A percentile compares a stretch with the other conserved stretches of the same genome.
Conservation (phyloP, 2,888 invertebrate species). For the Drosophila borealis region DNA sequence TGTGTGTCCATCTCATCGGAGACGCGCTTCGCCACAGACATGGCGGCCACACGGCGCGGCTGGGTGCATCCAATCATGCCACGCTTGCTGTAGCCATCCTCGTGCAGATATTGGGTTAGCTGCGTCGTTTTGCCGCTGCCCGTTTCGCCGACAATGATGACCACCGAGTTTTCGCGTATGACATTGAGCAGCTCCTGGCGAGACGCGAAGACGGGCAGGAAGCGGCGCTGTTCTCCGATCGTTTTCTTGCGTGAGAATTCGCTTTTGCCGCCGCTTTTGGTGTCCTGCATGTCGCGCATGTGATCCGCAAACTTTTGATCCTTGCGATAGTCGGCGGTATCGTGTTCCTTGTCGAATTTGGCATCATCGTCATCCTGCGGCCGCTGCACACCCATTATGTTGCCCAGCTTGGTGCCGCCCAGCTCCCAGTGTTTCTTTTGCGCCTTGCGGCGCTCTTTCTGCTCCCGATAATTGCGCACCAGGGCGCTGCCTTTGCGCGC, state of each 20-base stretch:
- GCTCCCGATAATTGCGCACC: slow-evolving; percentile 96
- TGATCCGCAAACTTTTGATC: slow-evolving; percentile 99
- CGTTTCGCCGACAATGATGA: slow-evolving; percentile 94
- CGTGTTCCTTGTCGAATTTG: slow-evolving; percentile 88
- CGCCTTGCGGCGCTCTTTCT: slow-evolving; percentile 97
- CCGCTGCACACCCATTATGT: slow-evolving; percentile 97
- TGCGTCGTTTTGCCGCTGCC: slow-evolving; percentile 95
- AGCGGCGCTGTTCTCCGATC: slow-evolving; percentile 94
- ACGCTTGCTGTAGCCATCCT: slow-evolving; percentile 96
- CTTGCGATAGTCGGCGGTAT: slow-evolving; percentile 93
- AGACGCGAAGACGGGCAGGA: slow-evolving; percentile 97
- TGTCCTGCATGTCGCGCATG: slow-evolving; percentile 89
- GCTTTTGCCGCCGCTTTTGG: slow-evolving; percentile 86
- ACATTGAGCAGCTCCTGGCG: slow-evolving; percentile 96
- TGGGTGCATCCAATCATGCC: slow-evolving; percentile 99
- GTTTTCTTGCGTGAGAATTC: slow-evolving; percentile 95
- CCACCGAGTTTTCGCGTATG: slow-evolving; percentile 96
- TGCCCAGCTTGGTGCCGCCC: slow-evolving; percentile 94
- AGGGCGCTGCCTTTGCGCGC: slow-evolving; percentile 96
- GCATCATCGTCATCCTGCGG: slow-evolving; percentile 92
- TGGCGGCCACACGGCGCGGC: slow-evolving; percentile 98
- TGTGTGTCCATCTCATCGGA: slow-evolving; percentile 98
- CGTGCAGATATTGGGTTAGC: slow-evolving; percentile 97
- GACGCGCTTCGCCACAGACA: slow-evolving; percentile 99
- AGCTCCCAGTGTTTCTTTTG: slow-evolving; percentile 99